Conservation (phyloP, 2,113 vertebrate genomes). For the Engystomops pustulosus region DNA sequence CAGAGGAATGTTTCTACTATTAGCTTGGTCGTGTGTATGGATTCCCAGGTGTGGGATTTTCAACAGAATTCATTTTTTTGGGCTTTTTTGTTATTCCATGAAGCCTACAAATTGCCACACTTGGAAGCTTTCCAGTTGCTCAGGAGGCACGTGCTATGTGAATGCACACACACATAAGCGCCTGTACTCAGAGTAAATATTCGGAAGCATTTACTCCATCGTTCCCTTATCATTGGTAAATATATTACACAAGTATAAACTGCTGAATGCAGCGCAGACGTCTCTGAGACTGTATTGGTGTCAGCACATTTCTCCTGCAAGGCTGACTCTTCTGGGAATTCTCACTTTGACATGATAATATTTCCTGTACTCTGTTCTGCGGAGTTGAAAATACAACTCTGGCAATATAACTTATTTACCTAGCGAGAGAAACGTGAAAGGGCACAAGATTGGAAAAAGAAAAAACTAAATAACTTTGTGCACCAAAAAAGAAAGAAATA, state of each 20-base stretch:
- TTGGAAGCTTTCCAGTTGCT: neutral
- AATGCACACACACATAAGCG: neutral
- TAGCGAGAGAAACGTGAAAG: no score
- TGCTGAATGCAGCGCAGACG: neutral
- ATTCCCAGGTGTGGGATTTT: conserved; percentile 1
- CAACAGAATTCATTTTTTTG: no score
- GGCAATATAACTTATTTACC: neutral
- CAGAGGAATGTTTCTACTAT: neutral
- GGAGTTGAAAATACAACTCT: neutral
- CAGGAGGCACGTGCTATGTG: neutral
- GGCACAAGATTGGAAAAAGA: no score
- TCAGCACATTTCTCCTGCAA: conserved; percentile 27
- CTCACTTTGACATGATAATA: neutral
- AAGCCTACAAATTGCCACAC: neutral
- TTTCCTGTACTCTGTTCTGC: neutral
- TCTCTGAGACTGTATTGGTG: neutral
- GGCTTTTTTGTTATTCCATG: neutral
- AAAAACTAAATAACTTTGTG: no score
- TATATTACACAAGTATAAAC: neutral
- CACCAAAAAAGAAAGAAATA: no score
- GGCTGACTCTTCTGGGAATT: neutral
- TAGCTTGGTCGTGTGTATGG: neutral
- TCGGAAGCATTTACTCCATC: neutral
- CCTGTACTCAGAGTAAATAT: neutral
- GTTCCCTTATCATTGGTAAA: conserved; percentile 6